Conservation (phyloP, 2,113 vertebrate genomes). For the Eulemur rufifrons region DNA sequence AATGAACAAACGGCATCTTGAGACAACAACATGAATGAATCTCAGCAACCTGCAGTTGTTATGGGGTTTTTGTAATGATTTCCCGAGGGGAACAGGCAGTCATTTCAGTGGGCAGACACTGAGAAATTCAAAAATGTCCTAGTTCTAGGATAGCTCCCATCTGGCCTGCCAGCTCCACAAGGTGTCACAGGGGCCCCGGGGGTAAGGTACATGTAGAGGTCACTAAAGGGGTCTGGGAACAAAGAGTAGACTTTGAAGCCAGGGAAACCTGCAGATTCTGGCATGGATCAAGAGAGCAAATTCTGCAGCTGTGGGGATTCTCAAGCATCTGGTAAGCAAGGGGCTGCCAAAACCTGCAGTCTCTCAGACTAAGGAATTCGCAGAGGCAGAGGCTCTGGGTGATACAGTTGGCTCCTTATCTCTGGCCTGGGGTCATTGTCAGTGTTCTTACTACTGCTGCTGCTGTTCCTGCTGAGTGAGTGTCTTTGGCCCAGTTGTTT, state of each 20-base stretch:
- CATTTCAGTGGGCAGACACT: background rate
- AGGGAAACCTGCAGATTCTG: background rate
- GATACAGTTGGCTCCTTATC: background rate
- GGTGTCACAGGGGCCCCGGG: fast-evolving
- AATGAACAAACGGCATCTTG: background rate
- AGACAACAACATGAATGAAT: background rate
- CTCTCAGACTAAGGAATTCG: background rate
- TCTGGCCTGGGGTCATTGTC: background rate
- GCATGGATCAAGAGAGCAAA: background rate
- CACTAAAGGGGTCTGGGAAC: background rate
- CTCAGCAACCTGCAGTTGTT: background rate
- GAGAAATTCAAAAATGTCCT: background rate
- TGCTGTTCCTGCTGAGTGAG: background rate
- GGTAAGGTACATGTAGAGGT: background rate
- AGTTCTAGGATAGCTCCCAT: background rate
- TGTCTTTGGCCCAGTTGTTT: background rate
- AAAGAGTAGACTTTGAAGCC: background rate
- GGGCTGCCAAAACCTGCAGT: background rate
- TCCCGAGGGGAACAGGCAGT: background rate
- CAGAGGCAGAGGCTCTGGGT: background rate
- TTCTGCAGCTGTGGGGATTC: background rate
- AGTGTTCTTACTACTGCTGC: background rate
- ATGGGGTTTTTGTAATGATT: background rate
- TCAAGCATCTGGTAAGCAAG: background rate
- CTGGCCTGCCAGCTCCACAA: background rate